phyloP scores from a whole-genome alignment of 1,140 invertebrate species.

The Temnothorax nylanderi region DNA sequence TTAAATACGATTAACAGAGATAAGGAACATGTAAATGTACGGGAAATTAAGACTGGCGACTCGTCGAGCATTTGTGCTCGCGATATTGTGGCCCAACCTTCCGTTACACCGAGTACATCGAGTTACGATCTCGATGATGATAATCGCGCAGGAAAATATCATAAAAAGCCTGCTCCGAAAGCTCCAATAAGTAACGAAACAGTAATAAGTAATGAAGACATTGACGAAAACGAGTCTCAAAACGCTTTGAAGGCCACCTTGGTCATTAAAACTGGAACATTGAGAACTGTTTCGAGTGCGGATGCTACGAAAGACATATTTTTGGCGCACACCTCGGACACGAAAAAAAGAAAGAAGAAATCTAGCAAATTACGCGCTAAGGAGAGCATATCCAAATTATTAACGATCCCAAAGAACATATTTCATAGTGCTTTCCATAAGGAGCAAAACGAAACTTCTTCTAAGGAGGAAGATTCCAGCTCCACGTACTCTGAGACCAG shows the following conservation, averaged over 20 bases:
- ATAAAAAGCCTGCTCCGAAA: conserved; percentile 83
- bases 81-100: neutral
- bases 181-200: conserved; percentile 56
- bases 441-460: conserved; percentile 60
- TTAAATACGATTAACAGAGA: conserved; percentile 9
- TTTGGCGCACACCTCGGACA: conserved; percentile 57
- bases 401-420: conserved; percentile 81
- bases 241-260: conserved; percentile 81
- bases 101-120: conserved; percentile 61
- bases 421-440: conserved; percentile 82
- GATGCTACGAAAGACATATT: conserved; percentile 71
- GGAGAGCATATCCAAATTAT: conserved; percentile 79
- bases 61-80: neutral
- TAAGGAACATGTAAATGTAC: conserved; percentile 2
- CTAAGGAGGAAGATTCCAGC: conserved; percentile 62
- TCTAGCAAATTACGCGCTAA: conserved; percentile 68
- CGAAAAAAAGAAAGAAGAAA: conserved; percentile 64
- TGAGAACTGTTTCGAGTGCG: conserved; percentile 78
- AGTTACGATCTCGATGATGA: conserved; percentile 71
- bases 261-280: conserved; percentile 81
- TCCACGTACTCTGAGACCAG: conserved; percentile 59
- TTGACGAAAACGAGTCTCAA: conserved; percentile 57
- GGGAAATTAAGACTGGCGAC: neutral
- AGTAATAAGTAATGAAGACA: conserved; percentile 53
- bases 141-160: conserved; percentile 81